Evolutionary conservation across 2,888 invertebrate species (phyloP), one percentile per base, ranked within the genome.

Genomic region (Melangyna quadrimaculata): DNA sequence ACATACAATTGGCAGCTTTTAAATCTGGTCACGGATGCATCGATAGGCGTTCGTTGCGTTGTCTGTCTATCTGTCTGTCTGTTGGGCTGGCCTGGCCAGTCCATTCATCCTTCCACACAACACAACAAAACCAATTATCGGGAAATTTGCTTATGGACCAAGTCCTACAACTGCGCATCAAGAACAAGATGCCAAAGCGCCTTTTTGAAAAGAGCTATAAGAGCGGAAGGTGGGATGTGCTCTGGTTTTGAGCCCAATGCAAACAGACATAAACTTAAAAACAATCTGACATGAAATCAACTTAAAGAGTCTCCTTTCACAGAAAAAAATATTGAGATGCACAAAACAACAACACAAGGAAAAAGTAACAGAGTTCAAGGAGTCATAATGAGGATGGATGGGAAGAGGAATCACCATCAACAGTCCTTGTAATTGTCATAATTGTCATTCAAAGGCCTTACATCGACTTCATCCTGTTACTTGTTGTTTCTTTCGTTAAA

Each of bases 211-310:
- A 71, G 55, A 77, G 40, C 77, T 83, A n/a, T n/a, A 53, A 67
- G 72, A 35, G 7, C 12, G 1, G 29, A n/a, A n/a, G 22, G 14
- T 2, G 35, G 12, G 59, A 69, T 73, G 67, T 89, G 89, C 88
- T 89, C 89, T 90, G 88, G 88, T 88, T 87, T 72, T 69, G 63
- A 84, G 55, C 22, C 43, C 71, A 27, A 71, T 67, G 43, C 71
- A 61, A 69, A 71, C 61, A 32, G 72, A 75, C 84, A 63, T 78
- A 73, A 78, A 69, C 82, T 72, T 73, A 69, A 78, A 65, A 73
- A 67, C 71, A 75, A 79, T 80, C 80, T 77, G 84, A 80, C 84
- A 71, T 72, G 53, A 72, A 55, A 84, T 84, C 84, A 80, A 80
- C 80, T 79, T 72, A 84, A 78, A 67, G 74, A 65, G 67, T n/a